phyloP scores from a whole-genome alignment of 2,797 vertebrate species.

The Cossypha niveicapilla region DNA sequence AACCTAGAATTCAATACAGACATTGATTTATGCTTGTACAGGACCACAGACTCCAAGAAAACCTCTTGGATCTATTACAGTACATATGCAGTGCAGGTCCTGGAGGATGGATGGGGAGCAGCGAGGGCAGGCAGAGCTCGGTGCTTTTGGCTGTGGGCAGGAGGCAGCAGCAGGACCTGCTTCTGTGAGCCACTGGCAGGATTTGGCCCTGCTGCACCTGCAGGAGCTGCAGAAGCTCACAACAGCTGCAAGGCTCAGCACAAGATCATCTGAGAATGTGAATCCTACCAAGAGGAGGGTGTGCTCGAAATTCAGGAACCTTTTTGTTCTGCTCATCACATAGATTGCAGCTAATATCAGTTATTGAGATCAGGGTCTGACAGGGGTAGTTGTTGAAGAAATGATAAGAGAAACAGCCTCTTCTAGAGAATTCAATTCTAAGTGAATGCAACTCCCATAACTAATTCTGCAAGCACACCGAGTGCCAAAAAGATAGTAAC shows the following conservation, averaged over 20 bases:
- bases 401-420: neutral
- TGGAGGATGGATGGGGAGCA: neutral
- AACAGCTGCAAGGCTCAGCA: accelerated
- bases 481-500: neutral
- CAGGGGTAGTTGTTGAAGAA: neutral
- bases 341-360: neutral
- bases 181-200: neutral
- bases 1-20: neutral
- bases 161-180: neutral
- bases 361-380: neutral
- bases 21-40: neutral
- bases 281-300: neutral
- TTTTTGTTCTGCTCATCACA: neutral
- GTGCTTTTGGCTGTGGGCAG: neutral
- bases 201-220: neutral
- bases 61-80: neutral
- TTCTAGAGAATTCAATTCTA: neutral
- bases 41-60: neutral
- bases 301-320: neutral
- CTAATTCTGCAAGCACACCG: neutral
- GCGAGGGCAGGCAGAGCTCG: accelerated
- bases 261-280: accelerated
- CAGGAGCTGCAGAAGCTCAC: neutral
- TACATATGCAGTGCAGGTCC: neutral
- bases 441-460: neutral